Percentiles rank a stretch among this genome's conserved stretches.
These are phyloP conservation scores for Pterocles gutturalis DNA, from an alignment of 2,113 vertebrate genomes.

Conservation along the genomic window DNA sequence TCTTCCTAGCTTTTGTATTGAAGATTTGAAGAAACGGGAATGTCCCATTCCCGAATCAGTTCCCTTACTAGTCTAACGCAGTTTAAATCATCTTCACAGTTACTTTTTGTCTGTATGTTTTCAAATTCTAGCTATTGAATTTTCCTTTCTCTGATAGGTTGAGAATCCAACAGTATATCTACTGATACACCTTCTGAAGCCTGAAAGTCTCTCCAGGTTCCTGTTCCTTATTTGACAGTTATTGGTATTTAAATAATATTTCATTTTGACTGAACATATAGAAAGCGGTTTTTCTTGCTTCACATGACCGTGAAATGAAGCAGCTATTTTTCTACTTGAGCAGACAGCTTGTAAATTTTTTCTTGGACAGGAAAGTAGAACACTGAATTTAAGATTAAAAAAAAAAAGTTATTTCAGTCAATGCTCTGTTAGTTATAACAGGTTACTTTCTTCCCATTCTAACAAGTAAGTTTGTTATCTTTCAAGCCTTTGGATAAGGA, in stretches of 20 bases:
- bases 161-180: neutral
- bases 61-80: neutral
- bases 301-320: neutral
- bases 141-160: neutral
- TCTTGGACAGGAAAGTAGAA: neutral
- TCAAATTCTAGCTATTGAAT: neutral
- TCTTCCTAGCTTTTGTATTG: neutral
- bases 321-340: neutral
- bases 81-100: neutral
- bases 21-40: neutral
- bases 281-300: neutral
- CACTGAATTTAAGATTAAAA: neutral
- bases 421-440: neutral
- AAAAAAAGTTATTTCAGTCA: neutral
- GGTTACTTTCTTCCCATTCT: neutral
- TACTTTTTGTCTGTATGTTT: neutral
- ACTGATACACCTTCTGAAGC: neutral
- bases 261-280: neutral
- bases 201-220: neutral
- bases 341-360: neutral
- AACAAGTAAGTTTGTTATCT: neutral
- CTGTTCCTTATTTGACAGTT: neutral
- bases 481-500: neutral
- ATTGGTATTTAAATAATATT: neutral
- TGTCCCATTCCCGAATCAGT: rapidly evolving